phyloP scores from a whole-genome alignment of 2,113 vertebrate species.

The Cyprinodon brontotheroides region DNA sequence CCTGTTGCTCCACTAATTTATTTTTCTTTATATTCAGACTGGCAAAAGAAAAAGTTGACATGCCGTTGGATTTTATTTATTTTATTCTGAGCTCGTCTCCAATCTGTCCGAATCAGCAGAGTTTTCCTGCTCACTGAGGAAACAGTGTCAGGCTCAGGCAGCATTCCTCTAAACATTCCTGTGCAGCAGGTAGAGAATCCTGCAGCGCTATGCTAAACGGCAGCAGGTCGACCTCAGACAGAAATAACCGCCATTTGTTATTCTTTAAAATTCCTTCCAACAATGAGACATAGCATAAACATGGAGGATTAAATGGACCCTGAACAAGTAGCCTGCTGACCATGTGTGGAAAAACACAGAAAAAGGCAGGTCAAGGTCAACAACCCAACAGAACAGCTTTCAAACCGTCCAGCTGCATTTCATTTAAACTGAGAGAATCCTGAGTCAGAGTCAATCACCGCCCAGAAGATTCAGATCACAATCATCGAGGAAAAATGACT shows the following conservation, averaged over 20 bases:
- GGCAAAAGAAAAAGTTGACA: too few species aligned
- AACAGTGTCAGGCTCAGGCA: background rate
- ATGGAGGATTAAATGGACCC: slow-evolving; percentile 20
- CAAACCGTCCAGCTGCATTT: slow-evolving; percentile 12
- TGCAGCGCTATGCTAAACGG: slow-evolving; percentile 2
- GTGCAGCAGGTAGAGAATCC: slow-evolving; percentile 13
- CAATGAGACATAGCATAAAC: slow-evolving; percentile 32
- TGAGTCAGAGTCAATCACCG: slow-evolving; percentile 8
- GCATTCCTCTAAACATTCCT: background rate
- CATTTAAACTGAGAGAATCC: background rate
- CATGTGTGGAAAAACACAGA: slow-evolving; percentile 20
- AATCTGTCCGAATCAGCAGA: background rate
- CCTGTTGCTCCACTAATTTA: background rate
- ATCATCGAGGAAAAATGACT: too few species aligned
- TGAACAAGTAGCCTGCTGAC: slow-evolving; percentile 38
- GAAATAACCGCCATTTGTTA: slow-evolving; percentile 13
- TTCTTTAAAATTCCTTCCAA: slow-evolving; percentile 25
- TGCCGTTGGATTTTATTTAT: background rate
- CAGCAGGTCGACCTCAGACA: slow-evolving; percentile 20
- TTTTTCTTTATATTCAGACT: too few species aligned
- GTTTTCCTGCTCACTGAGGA: background rate
- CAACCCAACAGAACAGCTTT: slow-evolving; percentile 8
- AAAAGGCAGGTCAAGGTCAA: background rate
- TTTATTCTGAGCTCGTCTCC: background rate
- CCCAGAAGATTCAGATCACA: background rate